Base-by-base conservation (phyloP, 1,140 invertebrate species). In the Drosophila sp. region DNA sequence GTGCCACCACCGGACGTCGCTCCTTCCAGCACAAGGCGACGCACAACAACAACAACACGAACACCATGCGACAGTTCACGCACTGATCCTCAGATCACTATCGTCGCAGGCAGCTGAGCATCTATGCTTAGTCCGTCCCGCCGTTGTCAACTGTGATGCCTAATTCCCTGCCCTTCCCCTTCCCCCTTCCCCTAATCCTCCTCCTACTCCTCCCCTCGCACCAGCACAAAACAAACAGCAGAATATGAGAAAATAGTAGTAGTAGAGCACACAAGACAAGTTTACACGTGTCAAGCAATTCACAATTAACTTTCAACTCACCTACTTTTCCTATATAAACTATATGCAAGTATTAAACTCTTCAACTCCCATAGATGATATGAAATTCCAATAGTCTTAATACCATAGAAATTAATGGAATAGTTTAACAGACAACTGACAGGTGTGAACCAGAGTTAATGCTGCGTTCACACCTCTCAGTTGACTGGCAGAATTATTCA, bases 71-170 rank as follows among this genome's bases (percentile, higher is more conserved):
- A 7, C 82, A 80, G 65, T 82, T 80, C 62, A 76, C 69, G 38
- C 87, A 90, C 86, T 90, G 87, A 90, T 90, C 78, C 66, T 58
- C 79, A 63, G 72, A 70, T 40, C 54, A 82, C 76, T 90, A 90
- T 65, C 65, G 87, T 57, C 86, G 87, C 71, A 69, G 86, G 46
- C 81, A 87, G 74, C 73, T 90, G 48, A 90, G 87, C 78, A 90
- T 90, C 45, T 73, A 66, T 38, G 87, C 87, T 74, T 90, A 90
- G 76, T 41, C 18, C 13, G 21, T 36, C 21, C 18, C 45, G 34
- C 9, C 53, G 58, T 2, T 73, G 71, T 56, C 57, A 71, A 87
- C 82, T 87, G 82, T 87, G 82, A 87, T 87, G 82, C 79, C 79
- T 72, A 82, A 70, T 50, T 48, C 9, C 18, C 43, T 21, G 21